These are phyloP conservation scores for Hydractinia symbiolongicarpus DNA, from an alignment of 30 jellyfish, hydroid and myxozoan species.

Conservation along the genomic window DNA sequence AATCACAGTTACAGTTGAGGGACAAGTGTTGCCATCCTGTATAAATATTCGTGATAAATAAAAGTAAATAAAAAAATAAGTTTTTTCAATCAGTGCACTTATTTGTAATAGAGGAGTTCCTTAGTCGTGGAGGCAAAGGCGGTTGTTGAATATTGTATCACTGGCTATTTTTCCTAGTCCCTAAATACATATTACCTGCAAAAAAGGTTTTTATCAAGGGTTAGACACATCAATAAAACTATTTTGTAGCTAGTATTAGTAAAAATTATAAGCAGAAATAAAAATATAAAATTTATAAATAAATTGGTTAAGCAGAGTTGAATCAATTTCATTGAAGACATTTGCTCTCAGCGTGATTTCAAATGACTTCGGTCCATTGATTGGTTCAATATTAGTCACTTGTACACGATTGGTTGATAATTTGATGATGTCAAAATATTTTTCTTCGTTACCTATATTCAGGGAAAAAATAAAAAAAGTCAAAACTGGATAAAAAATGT, in stretches of 20 bases:
- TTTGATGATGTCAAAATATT: not conserved
- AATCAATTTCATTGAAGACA: not conserved
- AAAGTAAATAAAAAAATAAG: too few relatives aligned
- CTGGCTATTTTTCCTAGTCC: too few relatives aligned
- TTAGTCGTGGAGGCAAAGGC: too few relatives aligned
- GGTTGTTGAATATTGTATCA: too few relatives aligned
- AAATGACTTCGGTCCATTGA: slow-evolving; percentile 13
- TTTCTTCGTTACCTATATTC: slow-evolving; percentile 1
- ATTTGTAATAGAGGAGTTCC: too few relatives aligned
- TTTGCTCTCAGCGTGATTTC: not conserved
- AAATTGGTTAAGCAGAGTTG: not conserved
- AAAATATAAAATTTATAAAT: not conserved
- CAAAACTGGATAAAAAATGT: not conserved
- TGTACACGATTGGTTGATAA: not conserved
- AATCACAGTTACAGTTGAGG: too few relatives aligned
- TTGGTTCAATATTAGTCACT: not conserved
- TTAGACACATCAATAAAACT: too few relatives aligned
- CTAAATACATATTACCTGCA: too few relatives aligned
- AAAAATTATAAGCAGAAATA: not conserved
- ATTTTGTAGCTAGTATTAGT: not conserved
- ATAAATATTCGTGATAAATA: too few relatives aligned
- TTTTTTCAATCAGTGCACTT: too few relatives aligned
- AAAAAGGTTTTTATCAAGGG: too few relatives aligned
- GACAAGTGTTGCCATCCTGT: too few relatives aligned
- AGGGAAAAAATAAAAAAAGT: not conserved